Evolutionary conservation across 2,113 vertebrate genomes (phyloP), one percentile per base, ranked within the genome.

Genomic region (Campylomormyrus numenius): DNA sequence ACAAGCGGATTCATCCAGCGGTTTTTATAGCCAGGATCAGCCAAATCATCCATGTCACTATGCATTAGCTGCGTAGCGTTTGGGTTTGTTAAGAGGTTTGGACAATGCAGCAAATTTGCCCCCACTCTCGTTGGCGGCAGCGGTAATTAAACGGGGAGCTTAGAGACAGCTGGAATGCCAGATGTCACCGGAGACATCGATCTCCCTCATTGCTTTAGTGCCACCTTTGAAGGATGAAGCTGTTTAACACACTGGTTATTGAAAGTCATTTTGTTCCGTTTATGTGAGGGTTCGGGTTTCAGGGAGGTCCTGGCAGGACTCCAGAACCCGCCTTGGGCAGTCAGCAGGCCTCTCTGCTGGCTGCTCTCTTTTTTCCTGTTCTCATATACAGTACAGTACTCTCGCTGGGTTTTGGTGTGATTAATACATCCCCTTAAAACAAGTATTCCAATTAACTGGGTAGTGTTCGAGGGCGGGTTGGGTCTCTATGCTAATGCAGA

Each of bases 91-190:
- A 90, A 56, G 89, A 90, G 85, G 89, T 49, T 90, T 88, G 90
- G 90, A 84, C 90, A 90, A 84, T 88, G 53, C 49, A 49, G 50
- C 87, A 48, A 50, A 84, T 90, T 84, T 83, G 24, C 49, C 90
- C 66, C 50, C 74, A 35, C 50, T 24, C 87, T 46, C 74, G 35
- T 88, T 66, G 77, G 87, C 52, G 45, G 87, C 87, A 90, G 52
- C 15, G 74, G 87, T 90, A 90, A 90, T 90, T 90, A 90, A 90
- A 90, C 80, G 58, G 87, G 90, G 90, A 90, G 87, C 87, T 84
- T 90, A 88, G 88, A 88, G 90, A 90, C 90, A 90, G 90, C 90
- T 90, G 90, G 87, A 90, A 90, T 56, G 86, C 90, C 90, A 90
- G 90, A 90, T 90, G 90, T 88, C 90, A 88, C 88, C 45, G 70